These are phyloP conservation scores for Rhynchopsitta pachyrhyncha DNA, from an alignment of 2,113 vertebrate species.

Conservation along the genomic window DNA sequence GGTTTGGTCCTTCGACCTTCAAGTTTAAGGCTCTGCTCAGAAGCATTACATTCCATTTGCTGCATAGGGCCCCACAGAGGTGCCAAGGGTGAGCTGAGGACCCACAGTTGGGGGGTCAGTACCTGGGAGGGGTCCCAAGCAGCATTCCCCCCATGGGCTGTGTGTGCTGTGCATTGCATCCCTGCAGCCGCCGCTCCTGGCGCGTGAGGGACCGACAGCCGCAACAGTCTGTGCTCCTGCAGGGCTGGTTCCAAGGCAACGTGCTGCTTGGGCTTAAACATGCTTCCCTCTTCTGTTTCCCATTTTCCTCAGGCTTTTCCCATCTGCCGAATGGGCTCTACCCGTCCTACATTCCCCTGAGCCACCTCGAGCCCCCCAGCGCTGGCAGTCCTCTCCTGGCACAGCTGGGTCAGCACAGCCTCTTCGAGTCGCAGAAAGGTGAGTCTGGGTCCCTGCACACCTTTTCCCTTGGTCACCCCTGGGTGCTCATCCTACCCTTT, in stretches of 20 bases:
- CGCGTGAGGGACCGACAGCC: background rate
- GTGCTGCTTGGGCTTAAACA: background rate
- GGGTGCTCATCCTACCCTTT: background rate
- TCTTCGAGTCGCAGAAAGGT: constrained; percentile 96
- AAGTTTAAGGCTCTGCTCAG: background rate
- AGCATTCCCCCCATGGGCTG: background rate
- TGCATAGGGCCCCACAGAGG: accelerated
- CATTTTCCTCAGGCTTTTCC: constrained; percentile 80
- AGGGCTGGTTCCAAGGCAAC: background rate
- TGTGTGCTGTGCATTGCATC: background rate
- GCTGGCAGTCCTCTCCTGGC: constrained; percentile 78
- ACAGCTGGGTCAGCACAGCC: constrained; percentile 88
- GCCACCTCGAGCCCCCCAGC: constrained; percentile 86
- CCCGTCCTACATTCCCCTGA: constrained; percentile 91
- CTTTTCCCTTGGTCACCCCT: accelerated
- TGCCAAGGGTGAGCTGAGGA: accelerated
- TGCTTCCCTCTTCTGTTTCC: constrained; percentile 50
- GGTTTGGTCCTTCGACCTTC: background rate
- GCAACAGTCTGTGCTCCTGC: constrained; percentile 11
- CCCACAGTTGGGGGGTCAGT: accelerated
- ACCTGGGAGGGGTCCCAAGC: accelerated
- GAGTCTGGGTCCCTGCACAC: background rate
- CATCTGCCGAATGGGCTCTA: constrained; percentile 88
- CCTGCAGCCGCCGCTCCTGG: background rate
- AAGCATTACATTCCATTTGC: background rate